phyloP scores from a whole-genome alignment of 2,113 vertebrate genomes.

The Pachyramphus minor region DNA sequence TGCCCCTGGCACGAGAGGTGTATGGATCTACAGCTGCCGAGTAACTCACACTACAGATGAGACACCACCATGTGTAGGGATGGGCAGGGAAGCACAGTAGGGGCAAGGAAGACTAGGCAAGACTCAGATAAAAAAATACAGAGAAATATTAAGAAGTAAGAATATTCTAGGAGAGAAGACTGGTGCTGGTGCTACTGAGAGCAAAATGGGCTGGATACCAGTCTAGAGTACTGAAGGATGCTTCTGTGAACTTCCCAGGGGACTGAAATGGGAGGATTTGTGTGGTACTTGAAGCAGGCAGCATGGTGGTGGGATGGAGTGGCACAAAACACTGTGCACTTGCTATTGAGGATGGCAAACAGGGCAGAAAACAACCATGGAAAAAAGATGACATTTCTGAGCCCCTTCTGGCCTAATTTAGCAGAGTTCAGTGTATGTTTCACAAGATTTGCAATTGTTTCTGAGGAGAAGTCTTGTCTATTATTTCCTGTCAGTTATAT shows the following conservation, averaged over 20 bases:
- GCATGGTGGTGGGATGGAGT: background rate
- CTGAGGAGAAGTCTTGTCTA: background rate
- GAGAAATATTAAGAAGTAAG: background rate
- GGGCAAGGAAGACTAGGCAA: background rate
- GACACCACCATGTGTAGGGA: background rate
- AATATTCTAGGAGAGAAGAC: background rate
- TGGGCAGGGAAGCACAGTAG: fast-evolving
- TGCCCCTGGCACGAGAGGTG: background rate
- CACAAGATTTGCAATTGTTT: background rate
- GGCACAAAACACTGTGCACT: background rate
- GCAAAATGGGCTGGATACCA: background rate
- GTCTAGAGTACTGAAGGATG: background rate
- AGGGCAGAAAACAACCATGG: background rate
- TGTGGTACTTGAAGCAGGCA: background rate
- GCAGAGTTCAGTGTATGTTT: background rate
- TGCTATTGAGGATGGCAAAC: fast-evolving
- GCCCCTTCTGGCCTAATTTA: background rate
- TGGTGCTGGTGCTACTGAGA: background rate
- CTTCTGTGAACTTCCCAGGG: background rate
- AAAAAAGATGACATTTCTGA: background rate
- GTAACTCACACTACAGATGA: fast-evolving
- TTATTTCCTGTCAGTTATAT: background rate
- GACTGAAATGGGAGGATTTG: background rate
- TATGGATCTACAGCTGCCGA: fast-evolving
- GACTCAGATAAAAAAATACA: background rate